Evolutionary conservation across 37 sponge, comb jelly and placozoan genomes (phyloP), one percentile per base, ranked within the genome.

Genomic region (Axinella damicornis): DNA sequence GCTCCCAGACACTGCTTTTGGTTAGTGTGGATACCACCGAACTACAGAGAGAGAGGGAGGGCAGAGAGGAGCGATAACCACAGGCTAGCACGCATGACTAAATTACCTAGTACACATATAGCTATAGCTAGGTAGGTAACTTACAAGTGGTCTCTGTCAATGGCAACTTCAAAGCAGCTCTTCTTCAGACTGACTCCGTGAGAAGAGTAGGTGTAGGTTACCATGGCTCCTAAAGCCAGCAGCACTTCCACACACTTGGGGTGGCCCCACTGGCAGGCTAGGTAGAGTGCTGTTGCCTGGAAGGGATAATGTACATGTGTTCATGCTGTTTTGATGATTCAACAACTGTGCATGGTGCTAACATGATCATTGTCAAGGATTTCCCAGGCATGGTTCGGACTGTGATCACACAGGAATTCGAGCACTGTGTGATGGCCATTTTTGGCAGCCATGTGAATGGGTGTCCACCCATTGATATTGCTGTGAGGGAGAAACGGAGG

Each of bases 401-500:
- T 73, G 27, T 53, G 74, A 54, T 52, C 41, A 5, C 46, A 28
- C 18, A 73, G 74, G 25, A 41, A 52, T 37, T 41, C 24, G 4
- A 73, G 27, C 27, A 52, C 56, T 20, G 6, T 11, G 11, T 17
- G 5, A 73, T 73, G 74, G 11, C 74, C 74, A 21, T 19, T 28
- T 17, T 53, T 53, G 46, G 74, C 53, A 22, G 74, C 74, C 27
- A 73, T 20, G 27, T 73, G 74, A 46, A 73, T 24, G 6, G 74
- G 74, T 20, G 74, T 73, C 74, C 25, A 53, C 16, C 74, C 74
- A 73, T 9, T 40, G 27, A 21, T 11, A 11, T 53, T 52, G 9
- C 56, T 73, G 12, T n/a, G n/a, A n/a, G n/a, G n/a, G n/a, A 19
- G 24, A 41, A 64, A 64, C 25, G 11, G 11, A 64, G 11, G 11